Percentiles rank a stretch among this genome's conserved stretches.
phyloP scores from a whole-genome alignment of 1,140 invertebrate species.

The Hydropsyche tenuis region DNA sequence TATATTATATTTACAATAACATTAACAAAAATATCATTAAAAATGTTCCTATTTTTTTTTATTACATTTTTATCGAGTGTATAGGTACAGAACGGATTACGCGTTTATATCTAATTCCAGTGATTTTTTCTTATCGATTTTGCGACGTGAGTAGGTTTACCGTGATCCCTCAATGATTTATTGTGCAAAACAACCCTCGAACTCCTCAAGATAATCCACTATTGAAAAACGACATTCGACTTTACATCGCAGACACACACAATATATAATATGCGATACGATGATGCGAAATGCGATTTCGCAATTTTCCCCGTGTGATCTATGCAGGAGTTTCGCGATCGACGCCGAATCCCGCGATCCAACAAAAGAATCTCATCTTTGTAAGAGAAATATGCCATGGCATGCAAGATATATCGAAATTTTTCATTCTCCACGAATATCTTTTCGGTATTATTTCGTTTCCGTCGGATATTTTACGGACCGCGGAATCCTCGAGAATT shows the following conservation, averaged over 20 bases:
- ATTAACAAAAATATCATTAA: too few relatives aligned
- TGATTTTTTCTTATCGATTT: constrained; percentile 44
- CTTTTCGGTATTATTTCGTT: constrained; percentile 2
- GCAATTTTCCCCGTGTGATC: background rate
- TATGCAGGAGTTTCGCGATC: too few relatives aligned
- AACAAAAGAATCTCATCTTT: too few relatives aligned
- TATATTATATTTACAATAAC: too few relatives aligned
- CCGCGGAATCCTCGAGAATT: background rate
- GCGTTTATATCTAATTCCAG: constrained; percentile 46
- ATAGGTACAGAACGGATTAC: constrained; percentile 26
- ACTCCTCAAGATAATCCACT: constrained; percentile 17
- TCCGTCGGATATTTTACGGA: background rate
- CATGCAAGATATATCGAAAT: too few relatives aligned
- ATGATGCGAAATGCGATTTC: background rate
- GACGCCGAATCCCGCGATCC: too few relatives aligned
- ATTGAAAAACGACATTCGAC: background rate
- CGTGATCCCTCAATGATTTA: constrained; percentile 48
- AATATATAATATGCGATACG: too few relatives aligned
- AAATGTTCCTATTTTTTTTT: too few relatives aligned
- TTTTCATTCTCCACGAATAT: background rate
- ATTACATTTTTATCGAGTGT: background rate
- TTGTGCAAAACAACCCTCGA: constrained; percentile 34
- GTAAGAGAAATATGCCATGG: too few relatives aligned
- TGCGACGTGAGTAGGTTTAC: constrained; percentile 44
- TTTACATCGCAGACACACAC: too few relatives aligned